phyloP scores from a whole-genome alignment of 1,140 invertebrate genomes.

The Bacillus rossius region DNA sequence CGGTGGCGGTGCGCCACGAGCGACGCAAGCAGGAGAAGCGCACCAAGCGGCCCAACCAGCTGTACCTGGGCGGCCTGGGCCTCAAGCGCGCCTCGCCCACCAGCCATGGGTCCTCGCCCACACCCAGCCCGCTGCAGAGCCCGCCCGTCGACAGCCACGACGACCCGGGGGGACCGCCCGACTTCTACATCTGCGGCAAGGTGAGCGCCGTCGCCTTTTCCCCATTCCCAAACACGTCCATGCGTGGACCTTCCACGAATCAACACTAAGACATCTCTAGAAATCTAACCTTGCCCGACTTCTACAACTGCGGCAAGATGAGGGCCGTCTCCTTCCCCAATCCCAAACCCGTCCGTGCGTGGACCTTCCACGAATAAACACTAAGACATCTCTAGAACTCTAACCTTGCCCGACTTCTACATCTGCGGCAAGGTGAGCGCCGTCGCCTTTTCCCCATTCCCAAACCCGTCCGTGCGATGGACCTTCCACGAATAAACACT shows the following conservation, averaged over 20 bases:
- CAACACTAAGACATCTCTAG: too few species aligned
- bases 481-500: too few species aligned
- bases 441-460: too few species aligned
- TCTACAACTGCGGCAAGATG: too few species aligned
- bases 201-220: constrained; percentile 40
- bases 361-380: too few species aligned
- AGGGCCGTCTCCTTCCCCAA: too few species aligned
- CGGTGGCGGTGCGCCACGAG: constrained; percentile 76
- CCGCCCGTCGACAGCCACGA: constrained; percentile 43
- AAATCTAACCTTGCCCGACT: too few species aligned
- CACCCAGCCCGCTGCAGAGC: constrained; percentile 44
- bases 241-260: too few species aligned
- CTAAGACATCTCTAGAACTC: too few species aligned
- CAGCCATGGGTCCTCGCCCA: constrained; percentile 8
- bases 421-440: constrained; percentile 60
- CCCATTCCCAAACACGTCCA: too few species aligned
- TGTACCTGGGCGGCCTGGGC: constrained; percentile 46
- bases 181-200: constrained; percentile 67
- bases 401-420: constrained; percentile 63
- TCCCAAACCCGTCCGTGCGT: too few species aligned
- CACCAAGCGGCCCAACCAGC: constrained; percentile 57
- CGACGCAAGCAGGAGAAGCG: constrained; percentile 67
- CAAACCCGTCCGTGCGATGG: too few species aligned
- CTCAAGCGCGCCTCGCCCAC: constrained; percentile 10
- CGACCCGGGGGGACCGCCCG: constrained; percentile 46